Conservation (phyloP, 2,888 invertebrate genomes). For the Aleiodes alternator region DNA sequence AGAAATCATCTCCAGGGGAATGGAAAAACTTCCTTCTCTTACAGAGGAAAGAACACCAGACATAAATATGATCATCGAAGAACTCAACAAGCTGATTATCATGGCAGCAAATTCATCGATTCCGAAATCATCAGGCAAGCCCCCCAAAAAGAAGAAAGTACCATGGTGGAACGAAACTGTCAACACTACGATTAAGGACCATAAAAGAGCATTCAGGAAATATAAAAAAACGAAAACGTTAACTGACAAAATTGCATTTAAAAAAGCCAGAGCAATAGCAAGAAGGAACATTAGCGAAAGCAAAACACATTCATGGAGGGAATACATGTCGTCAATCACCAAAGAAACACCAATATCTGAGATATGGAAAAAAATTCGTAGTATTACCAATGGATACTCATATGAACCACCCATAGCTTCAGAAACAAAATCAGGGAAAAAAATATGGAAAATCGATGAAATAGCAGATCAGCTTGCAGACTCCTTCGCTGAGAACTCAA, state of each 20-base stretch:
- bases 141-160: neutral
- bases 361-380: slow-evolving; percentile 49
- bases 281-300: slow-evolving; percentile 45
- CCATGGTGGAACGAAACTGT: slow-evolving; percentile 34
- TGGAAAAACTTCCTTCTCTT: too few relatives aligned
- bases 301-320: slow-evolving; percentile 47
- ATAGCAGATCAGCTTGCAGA: slow-evolving; percentile 43
- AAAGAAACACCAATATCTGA: neutral
- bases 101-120: slow-evolving; percentile 41
- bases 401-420: neutral
- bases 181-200: slow-evolving; percentile 13
- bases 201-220: slow-evolving; percentile 47
- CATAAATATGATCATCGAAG: slow-evolving; percentile 39
- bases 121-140: slow-evolving; percentile 18
- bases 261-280: slow-evolving; percentile 44
- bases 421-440: slow-evolving; percentile 1
- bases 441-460: slow-evolving; percentile 7
- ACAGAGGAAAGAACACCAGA: neutral
- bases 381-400: slow-evolving; percentile 31
- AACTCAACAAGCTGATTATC: slow-evolving; percentile 36
- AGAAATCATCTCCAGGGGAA: slow-evolving; percentile 10
- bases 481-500: slow-evolving; percentile 48
- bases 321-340: slow-evolving; percentile 40
- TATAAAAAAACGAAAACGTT: slow-evolving; percentile 44
- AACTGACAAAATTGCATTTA: slow-evolving; percentile 49